Evolutionary conservation across 2,113 vertebrate genomes (phyloP), one percentile per base, ranked within the genome.

Genomic region (Cariama cristata): DNA sequence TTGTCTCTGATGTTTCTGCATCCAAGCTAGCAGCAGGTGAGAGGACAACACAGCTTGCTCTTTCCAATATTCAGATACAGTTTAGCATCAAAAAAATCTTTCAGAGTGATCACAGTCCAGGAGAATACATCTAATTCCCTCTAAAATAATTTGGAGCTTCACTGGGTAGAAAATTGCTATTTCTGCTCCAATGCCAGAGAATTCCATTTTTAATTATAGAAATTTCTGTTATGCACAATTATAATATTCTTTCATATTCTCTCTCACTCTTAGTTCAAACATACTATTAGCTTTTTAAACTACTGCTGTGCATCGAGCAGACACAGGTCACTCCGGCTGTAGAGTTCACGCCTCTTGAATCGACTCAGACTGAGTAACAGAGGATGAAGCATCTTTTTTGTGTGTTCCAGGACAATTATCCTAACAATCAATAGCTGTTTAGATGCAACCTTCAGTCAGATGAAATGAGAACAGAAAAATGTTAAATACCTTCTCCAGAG

Each of bases 71-170:
- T 76, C 84, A 82, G 86, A 91, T 49, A 85, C 38, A 89, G 20
- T 87, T 94, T 87, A 93, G 80, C 86, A 91, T 93, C 73, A 71
- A 79, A 95, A 66, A 94, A 79, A 69, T 96, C 64, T 86, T 96
- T 91, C 33, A 32, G 47, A 87, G 30, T 50, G 45, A 96, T 97
- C 74, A 52, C 67, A 95, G 67, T 94, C 84, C 84, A 95, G 88
- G 80, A 97, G 38, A 93, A 96, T 40, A 94, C 13, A 90, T 96
- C 81, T 93, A 96, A 96, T 95, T 96, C 42, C 53, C 74, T 91
- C 90, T 94, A 91, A 96, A 96, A 97, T 96, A 95, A 96, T 96
- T 96, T 97, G 96, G 97, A 96, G 94, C 94, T 97, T 96, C 97
- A 94, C 89, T 96, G 95, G 80, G 93, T 96, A 97, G 96, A 97